Evolutionary conservation across 2,888 invertebrate species (phyloP).

Genomic region (Agrochola lota): DNA sequence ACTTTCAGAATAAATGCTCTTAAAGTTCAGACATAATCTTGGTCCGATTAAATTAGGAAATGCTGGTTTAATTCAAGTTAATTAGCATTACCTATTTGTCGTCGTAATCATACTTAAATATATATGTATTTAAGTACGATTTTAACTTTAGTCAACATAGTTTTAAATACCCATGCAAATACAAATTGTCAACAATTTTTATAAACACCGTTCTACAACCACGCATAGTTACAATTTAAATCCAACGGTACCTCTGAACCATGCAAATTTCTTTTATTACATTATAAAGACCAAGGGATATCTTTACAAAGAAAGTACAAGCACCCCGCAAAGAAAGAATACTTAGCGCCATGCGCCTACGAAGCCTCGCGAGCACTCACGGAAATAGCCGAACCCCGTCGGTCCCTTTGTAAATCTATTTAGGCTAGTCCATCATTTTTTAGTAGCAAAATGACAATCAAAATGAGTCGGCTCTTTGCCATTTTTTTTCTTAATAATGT

Average conservation of each 20-base stretch:
- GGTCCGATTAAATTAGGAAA: no score
- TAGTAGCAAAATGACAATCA: slow-evolving; percentile 79
- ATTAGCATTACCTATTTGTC: no score
- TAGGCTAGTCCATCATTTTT: slow-evolving; percentile 81
- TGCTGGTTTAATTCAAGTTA: no score
- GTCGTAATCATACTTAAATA: no score
- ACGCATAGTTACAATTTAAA: slow-evolving; percentile 24
- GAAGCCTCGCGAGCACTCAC: slow-evolving; percentile 52
- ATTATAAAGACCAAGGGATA: slow-evolving; percentile 14
- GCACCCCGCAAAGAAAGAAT: slow-evolving; percentile 10
- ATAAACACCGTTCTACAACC: background rate
- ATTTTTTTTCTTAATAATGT: slow-evolving; percentile 77
- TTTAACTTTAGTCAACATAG: background rate
- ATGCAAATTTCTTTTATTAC: slow-evolving; percentile 44
- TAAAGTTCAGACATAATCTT: no score
- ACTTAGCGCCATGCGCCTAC: slow-evolving; percentile 74
- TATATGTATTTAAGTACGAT: no score
- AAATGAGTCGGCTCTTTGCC: slow-evolving; percentile 78
- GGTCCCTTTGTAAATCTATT: slow-evolving; percentile 71
- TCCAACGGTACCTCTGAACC: slow-evolving; percentile 28
- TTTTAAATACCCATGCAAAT: no score
- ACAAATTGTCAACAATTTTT: background rate
- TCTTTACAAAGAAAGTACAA: slow-evolving; percentile 45
- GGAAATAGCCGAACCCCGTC: slow-evolving; percentile 56
- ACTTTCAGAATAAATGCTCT: no score